phyloP scores from a whole-genome alignment of 1,140 invertebrate genomes.

The Brachionus manjavacas region DNA sequence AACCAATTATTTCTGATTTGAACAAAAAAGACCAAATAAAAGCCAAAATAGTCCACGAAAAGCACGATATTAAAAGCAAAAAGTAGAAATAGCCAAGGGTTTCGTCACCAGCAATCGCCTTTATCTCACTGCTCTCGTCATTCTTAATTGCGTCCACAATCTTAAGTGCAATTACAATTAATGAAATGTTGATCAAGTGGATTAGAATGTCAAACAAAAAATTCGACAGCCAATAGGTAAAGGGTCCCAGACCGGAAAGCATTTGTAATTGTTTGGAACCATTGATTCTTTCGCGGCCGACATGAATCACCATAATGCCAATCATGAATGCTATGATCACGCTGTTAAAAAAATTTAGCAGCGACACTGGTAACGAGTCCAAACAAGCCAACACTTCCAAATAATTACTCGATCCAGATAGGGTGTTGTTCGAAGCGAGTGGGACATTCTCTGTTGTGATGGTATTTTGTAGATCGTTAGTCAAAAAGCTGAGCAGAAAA shows the following conservation, averaged over 20 bases:
- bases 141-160: slow-evolving; percentile 17
- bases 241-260: not conserved
- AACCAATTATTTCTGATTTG: slow-evolving; percentile 42
- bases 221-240: slow-evolving; percentile 58
- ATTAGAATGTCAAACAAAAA: slow-evolving; percentile 54
- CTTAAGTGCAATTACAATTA: slow-evolving; percentile 35
- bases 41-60: slow-evolving; percentile 11
- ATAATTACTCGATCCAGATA: slow-evolving; percentile 31
- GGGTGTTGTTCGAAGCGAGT: slow-evolving; percentile 1
- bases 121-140: not conserved
- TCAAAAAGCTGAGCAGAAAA: not conserved
- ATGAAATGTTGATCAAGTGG: slow-evolving; percentile 23
- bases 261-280: slow-evolving; percentile 39
- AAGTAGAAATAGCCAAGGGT: slow-evolving; percentile 39
- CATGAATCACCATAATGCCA: slow-evolving; percentile 47
- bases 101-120: slow-evolving; percentile 31
- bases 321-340: slow-evolving; percentile 27
- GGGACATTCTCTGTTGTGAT: slow-evolving; percentile 18
- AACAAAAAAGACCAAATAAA: slow-evolving; percentile 42
- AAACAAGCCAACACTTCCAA: slow-evolving; percentile 17
- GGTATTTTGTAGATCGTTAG: not conserved
- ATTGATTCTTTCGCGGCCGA: slow-evolving; percentile 48
- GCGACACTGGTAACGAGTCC: slow-evolving; percentile 36
- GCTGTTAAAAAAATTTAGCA: slow-evolving; percentile 31
- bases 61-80: not conserved